Evolutionary conservation across 2,113 vertebrate genomes (phyloP).

Genomic region (Petromus typicus): DNA sequence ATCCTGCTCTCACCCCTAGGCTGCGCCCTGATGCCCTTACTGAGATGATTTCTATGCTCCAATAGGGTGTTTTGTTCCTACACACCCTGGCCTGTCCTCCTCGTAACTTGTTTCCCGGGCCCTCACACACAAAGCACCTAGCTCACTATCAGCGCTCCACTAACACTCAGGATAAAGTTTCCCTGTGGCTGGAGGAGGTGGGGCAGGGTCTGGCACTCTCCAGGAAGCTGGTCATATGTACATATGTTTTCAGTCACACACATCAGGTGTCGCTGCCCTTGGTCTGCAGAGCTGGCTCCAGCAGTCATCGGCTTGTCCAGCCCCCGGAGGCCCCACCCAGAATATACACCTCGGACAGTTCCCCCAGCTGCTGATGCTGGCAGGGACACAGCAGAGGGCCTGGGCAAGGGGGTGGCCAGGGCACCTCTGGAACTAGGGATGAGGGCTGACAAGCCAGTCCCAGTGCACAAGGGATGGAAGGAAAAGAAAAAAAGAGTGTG

Average conservation of each 20-base stretch:
- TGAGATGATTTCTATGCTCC: background rate
- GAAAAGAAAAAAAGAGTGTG: background rate
- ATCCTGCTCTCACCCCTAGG: rapidly evolving
- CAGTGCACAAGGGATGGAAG: background rate
- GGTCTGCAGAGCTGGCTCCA: background rate
- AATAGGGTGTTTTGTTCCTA: background rate
- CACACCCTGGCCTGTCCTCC: background rate
- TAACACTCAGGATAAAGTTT: background rate
- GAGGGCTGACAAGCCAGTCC: background rate
- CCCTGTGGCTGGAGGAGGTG: background rate
- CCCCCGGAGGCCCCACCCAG: background rate
- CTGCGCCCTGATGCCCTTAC: background rate
- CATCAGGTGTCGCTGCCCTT: background rate
- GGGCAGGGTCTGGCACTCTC: background rate
- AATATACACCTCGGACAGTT: background rate
- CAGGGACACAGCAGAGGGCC: background rate
- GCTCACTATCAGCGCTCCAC: background rate
- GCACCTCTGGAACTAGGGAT: background rate
- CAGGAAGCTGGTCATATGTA: background rate
- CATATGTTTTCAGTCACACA: background rate
- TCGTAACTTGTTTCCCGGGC: background rate
- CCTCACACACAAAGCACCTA: background rate
- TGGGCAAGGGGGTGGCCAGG: background rate
- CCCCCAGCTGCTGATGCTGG: background rate
- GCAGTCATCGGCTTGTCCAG: background rate